Evolutionary conservation across 2,113 vertebrate species (phyloP), one percentile per base, ranked within the genome.

Genomic region (Catharus fuscescens): DNA sequence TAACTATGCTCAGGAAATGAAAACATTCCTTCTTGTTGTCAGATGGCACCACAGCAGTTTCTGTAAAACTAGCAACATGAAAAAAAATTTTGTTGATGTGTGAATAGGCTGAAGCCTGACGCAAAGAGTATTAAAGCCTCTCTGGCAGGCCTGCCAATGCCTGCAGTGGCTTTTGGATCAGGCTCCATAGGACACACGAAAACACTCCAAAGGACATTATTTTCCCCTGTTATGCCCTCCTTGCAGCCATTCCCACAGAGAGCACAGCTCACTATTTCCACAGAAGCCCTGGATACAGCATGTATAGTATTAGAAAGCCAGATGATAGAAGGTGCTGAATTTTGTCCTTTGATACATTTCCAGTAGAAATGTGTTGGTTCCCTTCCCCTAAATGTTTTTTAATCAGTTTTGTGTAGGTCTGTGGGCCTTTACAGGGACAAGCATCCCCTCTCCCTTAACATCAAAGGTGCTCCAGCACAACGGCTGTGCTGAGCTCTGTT

Each of bases 331-430:
- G 76, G 85, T 0, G 19, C 64, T 92, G 92, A 53, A 73, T 95
- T 92, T 95, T 92, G 40, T 56, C 57, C 64, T 95, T 93, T 92
- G 82, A 92, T 86, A 90, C 25, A 77, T 90, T 93, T 95, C 95
- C 87, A 93, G 67, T 53, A 60, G 34, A 95, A 95, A 83, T 28
- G 28, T 71, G 71, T 78, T 90, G 48, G 29, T 93, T 95, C 36
- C 69, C 48, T 62, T 80, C 25, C 72, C 28, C 76, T 88, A 83
- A 83, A 64, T 57, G 10, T 71, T 93, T 92, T 73, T 86, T 60
- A 44, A 93, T 60, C 52, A 53, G 20, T 80, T 96, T 88, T 60
- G 53, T 32, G 31, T 45, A 47, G 44, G 80, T 90, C 3, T 59
- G 31, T 76, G 69, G 60, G 85, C 67, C 84, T 91, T 86, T 47